Conservation (phyloP, 2,113 vertebrate species). For the Sorex fumeus region DNA sequence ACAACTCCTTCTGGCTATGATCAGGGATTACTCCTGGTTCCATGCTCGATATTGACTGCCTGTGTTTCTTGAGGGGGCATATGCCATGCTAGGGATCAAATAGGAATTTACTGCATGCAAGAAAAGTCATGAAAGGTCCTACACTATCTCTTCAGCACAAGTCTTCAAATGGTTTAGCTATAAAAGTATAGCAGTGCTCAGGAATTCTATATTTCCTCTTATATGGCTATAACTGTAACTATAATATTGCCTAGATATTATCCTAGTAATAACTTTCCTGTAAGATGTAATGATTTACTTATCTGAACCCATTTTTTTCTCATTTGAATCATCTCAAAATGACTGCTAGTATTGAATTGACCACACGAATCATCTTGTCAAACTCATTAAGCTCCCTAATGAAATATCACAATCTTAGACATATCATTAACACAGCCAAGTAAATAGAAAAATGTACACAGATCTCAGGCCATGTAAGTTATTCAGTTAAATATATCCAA, state of each 20-base stretch:
- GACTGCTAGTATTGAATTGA: not conserved
- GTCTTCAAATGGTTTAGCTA: no score
- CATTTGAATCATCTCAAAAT: not conserved
- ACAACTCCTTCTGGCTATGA: no score
- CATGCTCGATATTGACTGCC: no score
- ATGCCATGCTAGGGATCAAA: no score
- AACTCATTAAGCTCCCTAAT: slow-evolving; percentile 54
- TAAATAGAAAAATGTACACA: not conserved
- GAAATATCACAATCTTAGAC: not conserved
- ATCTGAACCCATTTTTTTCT: not conserved
- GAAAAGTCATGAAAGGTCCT: no score
- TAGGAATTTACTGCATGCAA: no score
- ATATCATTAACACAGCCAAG: not conserved
- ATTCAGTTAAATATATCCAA: slow-evolving; percentile 20
- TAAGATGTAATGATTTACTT: not conserved
- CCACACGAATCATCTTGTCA: not conserved
- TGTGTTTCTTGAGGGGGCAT: no score
- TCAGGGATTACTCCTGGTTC: no score
- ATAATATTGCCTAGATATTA: not conserved
- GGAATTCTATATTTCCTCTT: no score
- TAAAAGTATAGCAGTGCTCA: no score
- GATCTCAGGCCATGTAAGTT: slow-evolving; percentile 8
- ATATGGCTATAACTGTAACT: no score
- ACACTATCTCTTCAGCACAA: no score
- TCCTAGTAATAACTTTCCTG: not conserved